A percentile compares a stretch with the other conserved stretches of the same genome.
Evolutionary conservation across 2,797 vertebrate species (phyloP).

Genomic region (Enteromius radiatus): DNA sequence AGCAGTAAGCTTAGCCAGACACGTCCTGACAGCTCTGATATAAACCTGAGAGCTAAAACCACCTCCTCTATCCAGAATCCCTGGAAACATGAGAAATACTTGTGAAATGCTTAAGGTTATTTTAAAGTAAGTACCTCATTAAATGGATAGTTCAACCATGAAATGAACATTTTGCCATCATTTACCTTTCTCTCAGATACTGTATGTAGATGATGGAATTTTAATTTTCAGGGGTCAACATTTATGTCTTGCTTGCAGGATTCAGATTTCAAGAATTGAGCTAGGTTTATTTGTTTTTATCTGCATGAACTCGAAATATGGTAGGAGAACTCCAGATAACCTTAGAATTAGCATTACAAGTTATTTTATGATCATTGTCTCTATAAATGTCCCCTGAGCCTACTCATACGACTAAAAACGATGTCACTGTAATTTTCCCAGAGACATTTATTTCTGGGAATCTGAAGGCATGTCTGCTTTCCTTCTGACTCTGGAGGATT

Average conservation of each 20-base stretch:
- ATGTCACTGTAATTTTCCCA: slow-evolving; percentile 18
- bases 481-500: slow-evolving; percentile 4
- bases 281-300: neutral
- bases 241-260: neutral
- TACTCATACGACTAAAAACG: slow-evolving; percentile 2
- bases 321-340: neutral
- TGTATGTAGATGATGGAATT: neutral
- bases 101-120: neutral
- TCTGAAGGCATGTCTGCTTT: neutral
- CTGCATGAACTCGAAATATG: neutral
- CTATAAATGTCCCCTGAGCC: slow-evolving; percentile 13
- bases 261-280: neutral
- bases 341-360: neutral
- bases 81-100: slow-evolving; percentile 22
- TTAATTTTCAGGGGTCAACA: no score
- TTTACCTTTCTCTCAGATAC: neutral
- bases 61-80: neutral
- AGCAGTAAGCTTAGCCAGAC: slow-evolving; percentile 30
- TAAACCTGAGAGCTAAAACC: slow-evolving; percentile 16
- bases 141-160: neutral
- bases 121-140: slow-evolving; percentile 30
- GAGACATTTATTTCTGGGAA: slow-evolving; percentile 17
- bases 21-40: slow-evolving; percentile 32
- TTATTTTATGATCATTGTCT: slow-evolving; percentile 9
- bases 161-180: neutral